These are phyloP conservation scores for Botrylloides violaceus DNA, from an alignment of 23 tunicate genomes.

Conservation along the genomic window DNA sequence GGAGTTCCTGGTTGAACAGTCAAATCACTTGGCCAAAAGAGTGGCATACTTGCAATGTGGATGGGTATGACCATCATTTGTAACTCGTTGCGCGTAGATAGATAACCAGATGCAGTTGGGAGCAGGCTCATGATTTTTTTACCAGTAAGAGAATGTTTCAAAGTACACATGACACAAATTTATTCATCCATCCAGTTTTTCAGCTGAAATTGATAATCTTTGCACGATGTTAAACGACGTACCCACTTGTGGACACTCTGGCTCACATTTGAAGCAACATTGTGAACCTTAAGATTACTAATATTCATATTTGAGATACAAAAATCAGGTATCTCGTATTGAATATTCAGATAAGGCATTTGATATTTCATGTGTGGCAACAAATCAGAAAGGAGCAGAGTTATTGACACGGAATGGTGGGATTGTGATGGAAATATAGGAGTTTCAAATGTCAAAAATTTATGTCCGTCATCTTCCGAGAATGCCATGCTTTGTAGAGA, in stretches of 20 bases:
- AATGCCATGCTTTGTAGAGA: conserved; percentile 14
- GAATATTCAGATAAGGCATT: conserved; percentile 11
- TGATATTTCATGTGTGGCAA: conserved; percentile 3
- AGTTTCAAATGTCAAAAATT: not conserved
- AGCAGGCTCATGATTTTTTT: not conserved
- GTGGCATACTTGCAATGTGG: too few species aligned
- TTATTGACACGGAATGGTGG: conserved; percentile 15
- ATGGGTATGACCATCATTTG: too few species aligned
- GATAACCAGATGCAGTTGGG: too few species aligned
- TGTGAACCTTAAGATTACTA: conserved; percentile 9
- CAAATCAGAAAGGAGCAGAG: conserved; percentile 6
- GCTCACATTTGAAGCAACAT: not conserved
- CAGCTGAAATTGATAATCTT: conserved; percentile 10
- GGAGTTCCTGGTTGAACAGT: too few species aligned
- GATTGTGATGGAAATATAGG: conserved; percentile 25
- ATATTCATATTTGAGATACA: conserved; percentile 23
- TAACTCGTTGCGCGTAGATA: too few species aligned
- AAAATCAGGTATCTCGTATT: conserved; percentile 14
- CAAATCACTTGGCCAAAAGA: too few species aligned
- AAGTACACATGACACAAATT: not conserved
- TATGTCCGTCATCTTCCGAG: not conserved
- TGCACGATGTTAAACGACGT: conserved; percentile 10
- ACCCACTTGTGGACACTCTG: conserved; percentile 7
- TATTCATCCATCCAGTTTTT: conserved; percentile 1
- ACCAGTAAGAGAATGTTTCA: not conserved